Evolutionary conservation across 2,797 vertebrate genomes (phyloP).

Genomic region (Benthosema pterotum): DNA sequence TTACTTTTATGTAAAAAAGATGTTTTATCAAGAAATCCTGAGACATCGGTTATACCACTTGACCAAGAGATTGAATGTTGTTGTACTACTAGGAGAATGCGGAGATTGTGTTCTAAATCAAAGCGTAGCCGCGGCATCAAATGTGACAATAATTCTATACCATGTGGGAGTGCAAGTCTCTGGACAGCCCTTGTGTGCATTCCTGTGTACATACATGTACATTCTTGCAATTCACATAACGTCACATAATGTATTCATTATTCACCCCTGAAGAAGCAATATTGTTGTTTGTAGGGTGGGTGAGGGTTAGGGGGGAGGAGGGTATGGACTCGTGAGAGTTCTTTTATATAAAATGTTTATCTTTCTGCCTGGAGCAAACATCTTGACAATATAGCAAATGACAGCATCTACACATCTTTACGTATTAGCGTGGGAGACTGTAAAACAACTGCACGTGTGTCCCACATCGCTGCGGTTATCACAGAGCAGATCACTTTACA

Average conservation of each 20-base stretch:
- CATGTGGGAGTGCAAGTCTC: conserved; percentile 24
- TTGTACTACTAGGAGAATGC: conserved; percentile 41
- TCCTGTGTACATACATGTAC: background rate
- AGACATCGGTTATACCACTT: conserved; percentile 27
- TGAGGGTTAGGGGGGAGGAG: conserved; percentile 23
- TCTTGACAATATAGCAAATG: conserved; percentile 27
- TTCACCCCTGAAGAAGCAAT: conserved; percentile 35
- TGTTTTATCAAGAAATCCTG: too few relatives aligned
- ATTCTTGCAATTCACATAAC: background rate
- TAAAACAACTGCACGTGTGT: background rate
- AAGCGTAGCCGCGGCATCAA: conserved; percentile 39
- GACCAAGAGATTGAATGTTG: conserved; percentile 31
- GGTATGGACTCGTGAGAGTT: background rate
- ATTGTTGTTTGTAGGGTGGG: conserved; percentile 13
- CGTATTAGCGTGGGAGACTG: conserved; percentile 33
- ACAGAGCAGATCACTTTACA: conserved; percentile 18
- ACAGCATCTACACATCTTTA: conserved; percentile 25
- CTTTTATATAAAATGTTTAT: conserved; percentile 15
- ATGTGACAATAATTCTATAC: conserved; percentile 36
- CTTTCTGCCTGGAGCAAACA: conserved; percentile 26
- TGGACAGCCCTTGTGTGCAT: conserved; percentile 17
- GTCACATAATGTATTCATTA: conserved; percentile 36
- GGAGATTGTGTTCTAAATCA: conserved; percentile 21
- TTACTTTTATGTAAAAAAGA: conserved; percentile 25
- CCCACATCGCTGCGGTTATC: conserved; percentile 17